Evolutionary conservation across 2,888 invertebrate species (phyloP).

Genomic region (Aporophyla lueneburgensis): DNA sequence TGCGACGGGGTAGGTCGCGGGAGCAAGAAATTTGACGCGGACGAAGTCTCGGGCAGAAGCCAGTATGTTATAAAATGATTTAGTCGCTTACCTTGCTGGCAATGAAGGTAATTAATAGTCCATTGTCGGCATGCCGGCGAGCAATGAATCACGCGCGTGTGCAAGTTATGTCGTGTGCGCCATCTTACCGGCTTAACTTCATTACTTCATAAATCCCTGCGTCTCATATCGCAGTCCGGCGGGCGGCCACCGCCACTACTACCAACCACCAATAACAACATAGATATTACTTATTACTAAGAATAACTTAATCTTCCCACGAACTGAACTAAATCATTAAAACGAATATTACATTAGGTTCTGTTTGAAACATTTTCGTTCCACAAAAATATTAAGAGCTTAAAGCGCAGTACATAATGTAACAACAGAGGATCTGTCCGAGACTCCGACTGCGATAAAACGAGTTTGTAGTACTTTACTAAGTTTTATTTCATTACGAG

Average conservation of each 20-base stretch:
- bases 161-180: slow-evolving; percentile 47
- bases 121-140: slow-evolving; percentile 38
- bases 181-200: slow-evolving; percentile 47
- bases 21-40: too few species aligned
- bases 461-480: slow-evolving; percentile 26
- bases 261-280: neutral
- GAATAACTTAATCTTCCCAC: neutral
- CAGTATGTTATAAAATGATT: slow-evolving; percentile 47
- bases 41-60: too few species aligned
- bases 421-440: neutral
- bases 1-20: too few species aligned
- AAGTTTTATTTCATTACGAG: slow-evolving; percentile 38
- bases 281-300: neutral
- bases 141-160: slow-evolving; percentile 43
- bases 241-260: neutral
- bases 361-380: slow-evolving; percentile 14
- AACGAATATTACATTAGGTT: slow-evolving; percentile 12
- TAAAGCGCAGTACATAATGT: slow-evolving; percentile 7
- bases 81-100: slow-evolving; percentile 36
- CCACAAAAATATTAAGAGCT: slow-evolving; percentile 2
- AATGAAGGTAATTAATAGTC: slow-evolving; percentile 51
- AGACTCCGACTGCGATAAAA: slow-evolving; percentile 8
- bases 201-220: slow-evolving; percentile 49
- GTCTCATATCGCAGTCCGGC: slow-evolving; percentile 23
- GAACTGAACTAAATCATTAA: neutral